Base-by-base conservation (phyloP, 1,140 invertebrate genomes). In the Drosophila gunungcola region DNA sequence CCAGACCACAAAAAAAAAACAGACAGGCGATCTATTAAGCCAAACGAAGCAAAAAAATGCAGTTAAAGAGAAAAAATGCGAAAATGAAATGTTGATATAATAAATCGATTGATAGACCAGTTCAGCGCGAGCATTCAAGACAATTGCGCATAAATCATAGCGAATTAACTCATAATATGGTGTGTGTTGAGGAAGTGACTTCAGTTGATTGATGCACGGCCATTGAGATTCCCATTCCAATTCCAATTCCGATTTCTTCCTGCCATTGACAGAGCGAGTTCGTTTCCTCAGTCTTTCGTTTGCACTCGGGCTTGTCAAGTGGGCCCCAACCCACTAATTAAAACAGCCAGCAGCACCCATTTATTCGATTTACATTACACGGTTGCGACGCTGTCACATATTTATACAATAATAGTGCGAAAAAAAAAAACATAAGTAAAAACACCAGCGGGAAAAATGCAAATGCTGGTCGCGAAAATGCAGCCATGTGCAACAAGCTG, bases 201-300 rank as follows among this genome's bases (percentile, higher is more conserved):
- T 9, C 52, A 53, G 57, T 48, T 86, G 83, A 82, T 82, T 86
- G 73, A 88, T 86, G 65, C 65, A 38, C 56, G 72, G 41, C 53
- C 42, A 73, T 73, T 77, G 46, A 77, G 74, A 63, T 21, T 21
- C 16, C 16, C 16, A 21, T 21, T 21, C 16, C 16, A 21, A 21
- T 76, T 56, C 58, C 73, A 41, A 74, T 55, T 65, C 58, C 34
- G 34, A 64, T 49, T 34, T 67, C 63, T 67, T 64, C 43, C 49
- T 55, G 60, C 39, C 43, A 32, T 34, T 34, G 38, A 21, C 25
- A 11, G 64, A 69, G 57, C 76, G 42, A 61, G 80, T 89, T 88
- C 76, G 84, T 83, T 88, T 88, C 84, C 83, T 88, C 72, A 89
- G 84, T 88, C 84, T 88, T 88, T 89, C 74, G 65, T 65, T 42